phyloP scores from a whole-genome alignment of 2,888 invertebrate species.

The Lasioglossum lativentre region DNA sequence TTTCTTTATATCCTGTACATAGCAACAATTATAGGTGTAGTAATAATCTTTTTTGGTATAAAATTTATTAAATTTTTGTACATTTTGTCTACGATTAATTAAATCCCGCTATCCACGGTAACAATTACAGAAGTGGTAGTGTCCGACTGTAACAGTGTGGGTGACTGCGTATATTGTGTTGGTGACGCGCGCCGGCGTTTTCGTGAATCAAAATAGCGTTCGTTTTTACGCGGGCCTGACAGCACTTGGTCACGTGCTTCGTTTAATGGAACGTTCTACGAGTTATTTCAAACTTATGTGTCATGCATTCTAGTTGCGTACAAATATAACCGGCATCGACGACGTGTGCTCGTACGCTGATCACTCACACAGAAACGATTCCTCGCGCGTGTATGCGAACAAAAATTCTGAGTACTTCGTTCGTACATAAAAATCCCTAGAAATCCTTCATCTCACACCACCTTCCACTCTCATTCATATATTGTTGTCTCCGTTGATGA shows the following conservation, averaged over 20 bases:
- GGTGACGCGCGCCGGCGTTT: slow-evolving; percentile 42
- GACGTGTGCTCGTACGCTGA: slow-evolving; percentile 3
- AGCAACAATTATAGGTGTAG: too few relatives aligned
- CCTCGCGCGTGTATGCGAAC: neutral
- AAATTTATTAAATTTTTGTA: too few relatives aligned
- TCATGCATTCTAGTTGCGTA: slow-evolving; percentile 76
- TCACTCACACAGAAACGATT: slow-evolving; percentile 6
- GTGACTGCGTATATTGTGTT: slow-evolving; percentile 26
- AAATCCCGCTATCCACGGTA: neutral
- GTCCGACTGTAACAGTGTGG: neutral
- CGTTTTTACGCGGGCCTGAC: slow-evolving; percentile 67
- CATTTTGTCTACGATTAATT: neutral
- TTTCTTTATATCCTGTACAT: too few relatives aligned
- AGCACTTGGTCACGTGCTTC: slow-evolving; percentile 71
- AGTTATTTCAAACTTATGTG: slow-evolving; percentile 76
- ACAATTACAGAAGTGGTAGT: neutral
- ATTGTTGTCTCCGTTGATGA: neutral
- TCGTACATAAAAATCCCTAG: neutral
- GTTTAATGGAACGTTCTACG: slow-evolving; percentile 75
- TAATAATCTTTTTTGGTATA: too few relatives aligned
- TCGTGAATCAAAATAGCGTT: slow-evolving; percentile 69
- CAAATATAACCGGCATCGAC: slow-evolving; percentile 70
- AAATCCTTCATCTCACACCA: neutral
- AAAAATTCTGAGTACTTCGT: slow-evolving; percentile 9
- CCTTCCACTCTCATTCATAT: too few relatives aligned